Evolutionary conservation across 2,888 invertebrate species (phyloP), one percentile per base, ranked within the genome.

Genomic region (Drosophila mimica): DNA sequence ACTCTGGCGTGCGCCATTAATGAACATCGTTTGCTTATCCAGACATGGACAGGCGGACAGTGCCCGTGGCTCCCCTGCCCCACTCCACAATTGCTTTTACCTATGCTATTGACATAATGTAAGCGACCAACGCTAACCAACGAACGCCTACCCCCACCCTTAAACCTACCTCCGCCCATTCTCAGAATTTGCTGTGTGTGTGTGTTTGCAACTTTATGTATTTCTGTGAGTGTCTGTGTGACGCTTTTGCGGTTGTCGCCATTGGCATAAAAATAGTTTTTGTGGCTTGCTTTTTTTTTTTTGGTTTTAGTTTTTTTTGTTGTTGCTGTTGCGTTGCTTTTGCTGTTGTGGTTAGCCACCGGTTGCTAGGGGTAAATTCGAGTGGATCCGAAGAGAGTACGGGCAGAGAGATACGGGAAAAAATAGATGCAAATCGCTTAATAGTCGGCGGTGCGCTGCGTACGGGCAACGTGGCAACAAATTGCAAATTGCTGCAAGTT

Each of bases 1-100:
- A 79, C 79, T 81, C 64, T 84, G 86, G 88, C 84, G 84, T 84
- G 88, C 88, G 84, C 86, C 84, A 85, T 88, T 84, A 84, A 84
- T 84, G 84, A 85, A 84, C 83, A 79, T 79, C 86, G 79, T 84
- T 84, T 85, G 88, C 86, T 83, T 88, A 85, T 81, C 86, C 81
- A 84, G 84, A 88, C 84, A 74, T 66, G 70, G 74, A 74, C 79
- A 36, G n/a, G 11, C 66, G 65, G 46, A 53, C 60, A 67, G 31
- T 52, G 36, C 36, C 38, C 28, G 6, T 46, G 15, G 25, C 46
- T 25, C 30, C 30, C 34, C 25, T 11, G 25, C 15, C 17, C 40
- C 63, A 63, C 15, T 15, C 40, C 63, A 63, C 56, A 48, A 63
- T 56, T 58, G 59, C 60, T 69, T 79, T 61, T 74, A 72, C 81